Base-by-base conservation (phyloP, 1,140 invertebrate species). In the Thereuonema tuberculata region DNA sequence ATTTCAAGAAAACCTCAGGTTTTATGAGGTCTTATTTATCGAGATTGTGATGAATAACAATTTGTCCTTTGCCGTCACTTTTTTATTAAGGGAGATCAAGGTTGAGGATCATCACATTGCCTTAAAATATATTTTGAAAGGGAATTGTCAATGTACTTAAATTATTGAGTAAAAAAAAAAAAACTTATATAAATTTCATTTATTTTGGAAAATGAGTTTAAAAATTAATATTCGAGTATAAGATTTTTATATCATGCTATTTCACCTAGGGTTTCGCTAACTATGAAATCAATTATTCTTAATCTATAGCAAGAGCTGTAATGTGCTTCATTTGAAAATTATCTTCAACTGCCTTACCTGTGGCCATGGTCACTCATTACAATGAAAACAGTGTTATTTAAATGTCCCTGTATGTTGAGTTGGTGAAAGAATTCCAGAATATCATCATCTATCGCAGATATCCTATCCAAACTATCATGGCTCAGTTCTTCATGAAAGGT, bases 401-500 rank as follows among this genome's bases (percentile, higher is more conserved):
- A 73, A 29, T 80, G 68, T 0, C 81, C 81, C 28, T 65, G 64
- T 2, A 60, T 26, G 53, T 76, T 72, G 1, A 90, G 65, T 74
- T 86, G 85, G 17, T 68, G 61, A 1, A 75, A 58, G 28, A 79
- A 71, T 1, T 81, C 73, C 12, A 79, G 75, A 5, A 85, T 71
- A 70, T 87, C 87, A 1, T 83, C 75, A 71, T 93, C 92, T 0
- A 84, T 82, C 3, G 79, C 78, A 37, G 82, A 80, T 25, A 93
- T 80, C 66, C 84, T 74, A 74, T 89, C 88, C 66, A 84, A 83
- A 65, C 88, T 82, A 69, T 93, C 84, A 67, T 95, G 87, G 2
- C 88, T 93, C n/a, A 95, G 77, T 69, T 93, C 89, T 0, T 82
- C 83, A 68, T 93, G 88, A 77, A 89, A 93, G 26, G 83, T 85